These are phyloP conservation scores for Sycobia sp. DNA, from an alignment of 1,140 invertebrate species.

Conservation along the genomic window DNA sequence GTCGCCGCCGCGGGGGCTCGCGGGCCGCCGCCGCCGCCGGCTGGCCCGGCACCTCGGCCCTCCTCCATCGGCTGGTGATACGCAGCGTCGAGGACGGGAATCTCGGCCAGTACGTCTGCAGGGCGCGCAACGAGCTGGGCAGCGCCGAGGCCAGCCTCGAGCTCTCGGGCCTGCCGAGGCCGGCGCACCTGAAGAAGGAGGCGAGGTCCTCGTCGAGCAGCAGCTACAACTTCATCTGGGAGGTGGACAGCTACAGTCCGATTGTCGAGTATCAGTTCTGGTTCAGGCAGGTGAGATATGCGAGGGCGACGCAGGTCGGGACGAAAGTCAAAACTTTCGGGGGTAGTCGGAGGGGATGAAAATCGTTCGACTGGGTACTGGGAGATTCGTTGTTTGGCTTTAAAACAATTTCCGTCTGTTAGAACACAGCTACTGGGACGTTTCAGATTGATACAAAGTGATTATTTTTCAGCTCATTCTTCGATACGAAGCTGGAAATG, in stretches of 20 bases:
- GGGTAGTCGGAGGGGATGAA: too few relatives aligned
- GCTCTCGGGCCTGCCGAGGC: conserved; percentile 67
- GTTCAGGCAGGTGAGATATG: conserved; percentile 59
- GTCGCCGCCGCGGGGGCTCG: not conserved
- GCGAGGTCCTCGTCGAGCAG: conserved; percentile 53
- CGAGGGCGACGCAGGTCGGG: not conserved
- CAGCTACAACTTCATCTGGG: conserved; percentile 74
- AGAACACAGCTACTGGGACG: too few relatives aligned
- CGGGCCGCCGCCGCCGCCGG: not conserved
- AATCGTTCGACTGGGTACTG: too few relatives aligned
- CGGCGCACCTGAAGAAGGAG: conserved; percentile 67
- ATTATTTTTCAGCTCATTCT: too few relatives aligned
- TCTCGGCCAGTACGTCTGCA: conserved; percentile 78
- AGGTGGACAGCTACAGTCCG: conserved; percentile 76
- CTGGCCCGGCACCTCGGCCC: not conserved
- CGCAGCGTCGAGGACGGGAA: conserved; percentile 69
- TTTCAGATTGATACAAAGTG: too few relatives aligned
- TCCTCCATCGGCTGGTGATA: conserved; percentile 69
- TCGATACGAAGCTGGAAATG: too few relatives aligned
- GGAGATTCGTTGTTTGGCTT: too few relatives aligned
- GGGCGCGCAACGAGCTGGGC: conserved; percentile 75
- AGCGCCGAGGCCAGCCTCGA: conserved; percentile 61
- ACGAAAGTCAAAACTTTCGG: too few relatives aligned
- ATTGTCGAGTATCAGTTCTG: conserved; percentile 75
- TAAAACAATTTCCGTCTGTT: too few relatives aligned